Evolutionary conservation across 2,888 invertebrate species (phyloP), one percentile per base, ranked within the genome.

Genomic region (Drosophila ustulata): DNA sequence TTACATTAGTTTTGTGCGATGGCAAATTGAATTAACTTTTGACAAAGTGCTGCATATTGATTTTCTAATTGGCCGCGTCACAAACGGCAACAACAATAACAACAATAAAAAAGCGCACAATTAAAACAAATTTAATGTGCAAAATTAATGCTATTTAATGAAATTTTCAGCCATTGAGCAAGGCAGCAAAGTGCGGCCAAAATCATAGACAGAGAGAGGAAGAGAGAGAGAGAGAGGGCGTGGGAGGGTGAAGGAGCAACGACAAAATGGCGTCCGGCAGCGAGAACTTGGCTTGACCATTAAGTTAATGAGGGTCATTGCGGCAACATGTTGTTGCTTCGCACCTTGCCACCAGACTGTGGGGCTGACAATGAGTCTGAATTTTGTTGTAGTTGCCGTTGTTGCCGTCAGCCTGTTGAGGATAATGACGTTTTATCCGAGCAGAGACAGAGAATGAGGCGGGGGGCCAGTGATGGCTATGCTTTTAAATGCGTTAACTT

Each of bases 271-370:
- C 71, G 66, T 49, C 47, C 43, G 50, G 34, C 52, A 57, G 26
- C 9, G 18, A 26, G 13, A 55, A 68, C 65, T 78, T 61, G 75
- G 49, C 71, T 73, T 82, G 79, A 83, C 78, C 87, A 84, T 84
- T 86, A 86, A 84, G 70, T 80, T 87, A 84, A 84, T 87, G 84
- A 87, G 87, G 84, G 84, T 84, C 87, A 84, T 83, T 86, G 82
- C 37, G 75, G 71, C 74, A 76, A 68, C 81, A 82, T 80, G 86
- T 78, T 84, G 80, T 65, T 67, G 64, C 80, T 87, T 84, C 71
- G 59, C 84, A 84, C 84, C 84, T 84, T 74, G 55, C 85, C 67
- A 71, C 59, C 68, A 65, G 50, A 57, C 50, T n/a, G 4, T 4
- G 37, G 57, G 57, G n/a, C 34, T 32, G 50, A 49, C 37, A 47